Conservation (phyloP, 2,113 vertebrate species). For the Gopherus flavomarginatus region DNA sequence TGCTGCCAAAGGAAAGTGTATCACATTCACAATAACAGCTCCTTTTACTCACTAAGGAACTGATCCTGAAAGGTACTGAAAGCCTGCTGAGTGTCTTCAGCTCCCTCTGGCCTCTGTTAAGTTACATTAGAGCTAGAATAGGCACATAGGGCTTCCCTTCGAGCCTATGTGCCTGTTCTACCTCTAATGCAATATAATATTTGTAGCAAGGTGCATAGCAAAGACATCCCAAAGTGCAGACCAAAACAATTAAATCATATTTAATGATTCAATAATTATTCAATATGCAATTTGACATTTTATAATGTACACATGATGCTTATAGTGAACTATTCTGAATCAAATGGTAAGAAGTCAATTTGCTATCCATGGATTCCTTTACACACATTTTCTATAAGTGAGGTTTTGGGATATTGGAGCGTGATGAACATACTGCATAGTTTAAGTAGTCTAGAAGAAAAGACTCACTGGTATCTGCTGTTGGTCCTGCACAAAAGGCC, state of each 20-base stretch:
- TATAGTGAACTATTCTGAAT: not conserved
- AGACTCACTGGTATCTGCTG: not conserved
- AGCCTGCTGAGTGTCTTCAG: not conserved
- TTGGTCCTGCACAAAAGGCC: not conserved
- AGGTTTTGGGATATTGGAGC: not conserved
- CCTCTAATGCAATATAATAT: not conserved
- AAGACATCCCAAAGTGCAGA: not conserved
- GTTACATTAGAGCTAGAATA: not conserved
- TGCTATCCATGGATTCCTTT: not conserved
- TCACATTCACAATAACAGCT: not conserved
- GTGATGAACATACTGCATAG: not conserved
- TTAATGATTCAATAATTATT: conserved; percentile 4
- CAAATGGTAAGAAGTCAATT: not conserved
- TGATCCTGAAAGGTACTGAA: not conserved
- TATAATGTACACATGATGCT: not conserved
- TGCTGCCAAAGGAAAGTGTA: not conserved
- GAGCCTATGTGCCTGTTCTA: not conserved
- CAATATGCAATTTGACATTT: not conserved
- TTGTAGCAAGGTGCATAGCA: not conserved
- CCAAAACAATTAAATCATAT: not conserved
- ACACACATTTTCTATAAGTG: not conserved
- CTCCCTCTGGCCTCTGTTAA: not conserved
- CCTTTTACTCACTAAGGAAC: not conserved
- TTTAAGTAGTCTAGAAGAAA: not conserved
- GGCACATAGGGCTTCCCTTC: not conserved